Percentiles rank a stretch among this genome's conserved stretches.
phyloP scores from a whole-genome alignment of 2,797 vertebrate species.

The Lepidocolaptes lacrymiger region DNA sequence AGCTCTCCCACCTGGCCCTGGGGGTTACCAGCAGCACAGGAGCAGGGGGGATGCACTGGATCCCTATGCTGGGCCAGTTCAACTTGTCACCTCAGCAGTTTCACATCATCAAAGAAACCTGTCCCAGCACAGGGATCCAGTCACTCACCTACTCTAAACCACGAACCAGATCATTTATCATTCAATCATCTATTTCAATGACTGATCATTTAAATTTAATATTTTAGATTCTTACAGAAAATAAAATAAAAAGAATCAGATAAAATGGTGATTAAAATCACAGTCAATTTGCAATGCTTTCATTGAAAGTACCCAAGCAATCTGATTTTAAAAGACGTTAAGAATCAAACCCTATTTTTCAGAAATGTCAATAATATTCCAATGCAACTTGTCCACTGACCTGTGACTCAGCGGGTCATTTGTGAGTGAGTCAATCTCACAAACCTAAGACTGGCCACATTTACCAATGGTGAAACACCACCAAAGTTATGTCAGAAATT shows the following conservation, averaged over 20 bases:
- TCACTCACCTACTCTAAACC: background rate
- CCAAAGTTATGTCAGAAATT: background rate
- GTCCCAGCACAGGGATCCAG: background rate
- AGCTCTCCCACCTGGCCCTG: background rate
- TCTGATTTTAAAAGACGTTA: conserved; percentile 29
- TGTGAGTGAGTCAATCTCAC: conserved; percentile 17
- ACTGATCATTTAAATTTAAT: conserved; percentile 1
- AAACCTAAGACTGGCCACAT: conserved; percentile 14
- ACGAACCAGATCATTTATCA: background rate
- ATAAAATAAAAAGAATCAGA: background rate
- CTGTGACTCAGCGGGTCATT: background rate
- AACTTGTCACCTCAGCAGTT: background rate
- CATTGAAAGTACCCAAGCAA: conserved; percentile 70
- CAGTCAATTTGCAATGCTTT: conserved; percentile 63
- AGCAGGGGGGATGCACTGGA: background rate
- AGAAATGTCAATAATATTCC: conserved; percentile 33
- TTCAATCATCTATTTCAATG: background rate
- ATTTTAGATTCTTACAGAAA: conserved; percentile 30
- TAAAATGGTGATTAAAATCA: conserved; percentile 66
- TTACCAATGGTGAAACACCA: background rate
- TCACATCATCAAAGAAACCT: background rate
- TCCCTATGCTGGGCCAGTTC: background rate
- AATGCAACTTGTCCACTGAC: conserved; percentile 25
- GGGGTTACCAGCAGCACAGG: background rate
- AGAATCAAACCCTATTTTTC: conserved; percentile 37